phyloP scores from a whole-genome alignment of 2,888 invertebrate species.

The Arenicola marina region DNA sequence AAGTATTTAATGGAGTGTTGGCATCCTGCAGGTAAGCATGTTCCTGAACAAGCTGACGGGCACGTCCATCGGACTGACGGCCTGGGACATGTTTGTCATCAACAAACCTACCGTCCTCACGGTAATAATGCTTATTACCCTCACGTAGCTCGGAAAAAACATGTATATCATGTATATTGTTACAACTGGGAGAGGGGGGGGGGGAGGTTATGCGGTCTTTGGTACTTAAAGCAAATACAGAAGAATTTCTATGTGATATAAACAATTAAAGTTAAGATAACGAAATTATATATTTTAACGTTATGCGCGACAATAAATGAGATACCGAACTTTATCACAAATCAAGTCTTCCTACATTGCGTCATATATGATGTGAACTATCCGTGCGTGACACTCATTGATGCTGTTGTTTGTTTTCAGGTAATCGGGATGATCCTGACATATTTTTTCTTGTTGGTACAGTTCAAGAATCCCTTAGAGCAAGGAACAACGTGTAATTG shows the following conservation, averaged over 20 bases:
- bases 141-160: too few species aligned
- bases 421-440: slow-evolving; percentile 27
- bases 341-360: neutral
- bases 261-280: too few species aligned
- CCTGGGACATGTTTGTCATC: slow-evolving; percentile 45
- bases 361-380: too few species aligned
- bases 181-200: too few species aligned
- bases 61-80: slow-evolving; percentile 43
- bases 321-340: neutral
- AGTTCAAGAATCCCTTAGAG: slow-evolving; percentile 21
- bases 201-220: too few species aligned
- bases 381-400: neutral
- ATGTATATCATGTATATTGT: too few species aligned
- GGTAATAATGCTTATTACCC: slow-evolving; percentile 29
- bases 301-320: too few species aligned
- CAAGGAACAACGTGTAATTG: neutral
- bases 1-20: too few species aligned
- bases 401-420: slow-evolving; percentile 11
- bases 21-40: slow-evolving; percentile 28
- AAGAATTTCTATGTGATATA: too few species aligned
- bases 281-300: too few species aligned
- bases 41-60: slow-evolving; percentile 44
- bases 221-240: too few species aligned
- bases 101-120: slow-evolving; percentile 44
- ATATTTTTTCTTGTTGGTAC: slow-evolving; percentile 27